A percentile compares a stretch with the other conserved stretches of the same genome.
Evolutionary conservation across 1,140 invertebrate species (phyloP).

Genomic region (Cydia strobilella): DNA sequence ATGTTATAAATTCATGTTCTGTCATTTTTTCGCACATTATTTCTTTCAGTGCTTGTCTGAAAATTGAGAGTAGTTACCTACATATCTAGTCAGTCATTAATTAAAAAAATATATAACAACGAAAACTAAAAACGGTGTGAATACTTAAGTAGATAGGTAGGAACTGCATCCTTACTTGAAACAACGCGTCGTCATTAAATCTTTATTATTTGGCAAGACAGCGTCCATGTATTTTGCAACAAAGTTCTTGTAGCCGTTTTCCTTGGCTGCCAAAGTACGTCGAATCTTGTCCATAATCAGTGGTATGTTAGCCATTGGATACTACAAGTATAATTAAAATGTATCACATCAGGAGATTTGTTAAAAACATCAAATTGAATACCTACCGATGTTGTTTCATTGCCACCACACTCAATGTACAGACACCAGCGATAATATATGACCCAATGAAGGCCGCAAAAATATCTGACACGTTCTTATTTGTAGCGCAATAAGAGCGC

Average conservation of each 20-base stretch:
- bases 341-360: too few relatives aligned
- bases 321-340: conserved; percentile 75
- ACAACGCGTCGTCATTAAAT: conserved; percentile 78
- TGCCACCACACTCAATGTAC: too few relatives aligned
- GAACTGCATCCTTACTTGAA: conserved; percentile 75
- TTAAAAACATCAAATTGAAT: too few relatives aligned
- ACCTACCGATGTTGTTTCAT: too few relatives aligned
- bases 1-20: conserved; percentile 89
- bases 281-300: conserved; percentile 86
- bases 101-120: background rate
- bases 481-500: too few relatives aligned
- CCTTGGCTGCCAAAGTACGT: conserved; percentile 77
- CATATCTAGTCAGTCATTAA: background rate
- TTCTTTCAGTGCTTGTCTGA: conserved; percentile 80
- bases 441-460: too few relatives aligned
- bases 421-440: too few relatives aligned
- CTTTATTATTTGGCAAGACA: conserved; percentile 63
- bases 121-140: background rate
- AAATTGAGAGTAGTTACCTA: conserved; percentile 35
- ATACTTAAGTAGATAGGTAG: background rate
- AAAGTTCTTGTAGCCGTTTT: conserved; percentile 86
- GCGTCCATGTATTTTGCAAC: conserved; percentile 84
- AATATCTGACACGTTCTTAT: too few relatives aligned
- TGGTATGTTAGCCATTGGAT: conserved; percentile 85
- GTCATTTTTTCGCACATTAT: conserved; percentile 84